phyloP scores from a whole-genome alignment of 2,888 invertebrate genomes.

The Koerneria pararmatus region DNA sequence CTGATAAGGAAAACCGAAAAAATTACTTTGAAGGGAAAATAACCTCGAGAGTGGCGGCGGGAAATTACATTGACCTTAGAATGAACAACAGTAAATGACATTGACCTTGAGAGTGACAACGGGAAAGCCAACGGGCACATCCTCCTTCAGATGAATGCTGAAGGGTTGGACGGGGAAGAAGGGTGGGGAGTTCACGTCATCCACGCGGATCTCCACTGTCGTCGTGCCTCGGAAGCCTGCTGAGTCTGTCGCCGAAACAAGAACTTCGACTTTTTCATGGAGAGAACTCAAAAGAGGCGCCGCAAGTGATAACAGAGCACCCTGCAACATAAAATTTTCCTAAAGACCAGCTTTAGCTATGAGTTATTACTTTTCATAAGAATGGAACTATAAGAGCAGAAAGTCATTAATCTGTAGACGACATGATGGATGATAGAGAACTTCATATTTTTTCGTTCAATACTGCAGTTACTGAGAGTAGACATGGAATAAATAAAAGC shows the following conservation, averaged over 20 bases:
- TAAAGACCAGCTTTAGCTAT: neutral
- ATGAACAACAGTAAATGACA: too few relatives aligned
- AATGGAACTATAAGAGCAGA: neutral
- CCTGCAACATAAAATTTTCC: constrained; percentile 24
- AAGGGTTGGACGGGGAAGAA: constrained; percentile 49
- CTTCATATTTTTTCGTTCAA: too few relatives aligned
- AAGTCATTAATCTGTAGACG: too few relatives aligned
- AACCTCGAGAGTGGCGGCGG: too few relatives aligned
- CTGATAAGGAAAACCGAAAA: too few relatives aligned
- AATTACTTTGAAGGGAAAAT: too few relatives aligned
- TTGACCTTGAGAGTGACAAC: constrained; percentile 80
- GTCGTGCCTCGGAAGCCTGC: constrained; percentile 27
- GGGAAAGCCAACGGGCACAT: constrained; percentile 75
- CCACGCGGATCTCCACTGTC: constrained; percentile 70
- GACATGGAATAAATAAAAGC: too few relatives aligned
- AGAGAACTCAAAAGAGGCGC: constrained; percentile 40
- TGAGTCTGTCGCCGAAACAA: constrained; percentile 52
- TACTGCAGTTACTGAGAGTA: too few relatives aligned
- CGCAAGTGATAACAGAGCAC: constrained; percentile 49
- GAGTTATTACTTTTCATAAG: constrained; percentile 4
- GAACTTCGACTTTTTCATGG: constrained; percentile 38
- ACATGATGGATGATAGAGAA: too few relatives aligned
- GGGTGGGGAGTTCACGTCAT: constrained; percentile 55
- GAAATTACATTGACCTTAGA: too few relatives aligned
- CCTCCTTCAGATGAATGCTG: constrained; percentile 70